Evolutionary conservation across 1,140 invertebrate species (phyloP).

Genomic region (Caerostris darwini): DNA sequence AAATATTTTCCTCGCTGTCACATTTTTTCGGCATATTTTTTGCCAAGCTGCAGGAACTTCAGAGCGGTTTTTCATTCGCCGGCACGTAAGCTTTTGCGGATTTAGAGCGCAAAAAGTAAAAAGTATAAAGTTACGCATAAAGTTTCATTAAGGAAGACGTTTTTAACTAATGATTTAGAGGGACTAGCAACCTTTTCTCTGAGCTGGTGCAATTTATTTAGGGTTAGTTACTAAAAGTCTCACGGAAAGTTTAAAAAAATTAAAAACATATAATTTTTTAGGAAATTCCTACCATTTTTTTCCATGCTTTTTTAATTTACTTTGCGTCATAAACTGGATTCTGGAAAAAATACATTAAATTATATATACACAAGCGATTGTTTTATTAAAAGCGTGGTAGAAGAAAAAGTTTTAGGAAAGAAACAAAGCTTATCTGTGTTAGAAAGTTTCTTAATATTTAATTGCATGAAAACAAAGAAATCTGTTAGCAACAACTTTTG

Average conservation of each 20-base stretch:
- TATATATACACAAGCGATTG: background rate
- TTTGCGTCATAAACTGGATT: conserved; percentile 27
- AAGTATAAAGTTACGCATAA: conserved; percentile 44
- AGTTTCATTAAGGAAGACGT: conserved; percentile 50
- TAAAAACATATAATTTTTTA: background rate
- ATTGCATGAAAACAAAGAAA: no score
- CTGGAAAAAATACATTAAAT: background rate
- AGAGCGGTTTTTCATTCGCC: background rate
- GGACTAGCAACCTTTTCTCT: background rate
- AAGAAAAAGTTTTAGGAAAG: no score
- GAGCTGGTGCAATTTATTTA: conserved; percentile 22
- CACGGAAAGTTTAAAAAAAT: no score
- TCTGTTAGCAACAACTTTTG: no score
- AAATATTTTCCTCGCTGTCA: conserved; percentile 31
- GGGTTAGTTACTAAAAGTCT: conserved; percentile 22
- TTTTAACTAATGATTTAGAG: conserved; percentile 44
- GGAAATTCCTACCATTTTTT: background rate
- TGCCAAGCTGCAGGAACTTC: background rate
- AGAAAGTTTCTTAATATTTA: no score
- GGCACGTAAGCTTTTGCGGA: background rate
- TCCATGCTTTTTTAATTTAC: conserved; percentile 5
- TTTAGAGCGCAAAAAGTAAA: conserved; percentile 23
- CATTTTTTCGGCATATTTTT: conserved; percentile 25
- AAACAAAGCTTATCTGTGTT: no score
- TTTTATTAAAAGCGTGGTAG: no score